These are phyloP conservation scores for Drosophila cardini DNA, from an alignment of 1,140 invertebrate species.

Conservation along the genomic window DNA sequence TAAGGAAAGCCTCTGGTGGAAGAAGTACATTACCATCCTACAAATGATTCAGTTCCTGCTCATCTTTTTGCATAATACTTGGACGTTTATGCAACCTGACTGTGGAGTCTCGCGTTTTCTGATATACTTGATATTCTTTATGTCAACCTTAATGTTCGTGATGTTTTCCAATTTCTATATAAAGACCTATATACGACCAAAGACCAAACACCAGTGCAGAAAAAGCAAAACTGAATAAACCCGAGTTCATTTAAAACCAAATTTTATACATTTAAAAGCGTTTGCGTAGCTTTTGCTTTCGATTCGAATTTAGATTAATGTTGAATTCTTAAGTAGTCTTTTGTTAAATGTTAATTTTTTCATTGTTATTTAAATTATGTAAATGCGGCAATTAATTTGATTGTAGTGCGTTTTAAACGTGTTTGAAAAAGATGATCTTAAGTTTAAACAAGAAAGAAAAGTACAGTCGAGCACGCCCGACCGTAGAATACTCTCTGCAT, in stretches of 20 bases:
- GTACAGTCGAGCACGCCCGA: too few relatives aligned
- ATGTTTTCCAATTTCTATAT: slow-evolving; percentile 39
- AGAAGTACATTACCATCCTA: slow-evolving; percentile 91
- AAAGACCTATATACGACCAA: slow-evolving; percentile 6
- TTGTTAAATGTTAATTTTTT: too few relatives aligned
- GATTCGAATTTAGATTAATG: too few relatives aligned
- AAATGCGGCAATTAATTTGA: too few relatives aligned
- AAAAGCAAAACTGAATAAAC: slow-evolving; percentile 1
- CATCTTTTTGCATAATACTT: slow-evolving; percentile 86
- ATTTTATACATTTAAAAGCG: too few relatives aligned
- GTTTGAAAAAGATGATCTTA: too few relatives aligned
- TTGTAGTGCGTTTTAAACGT: too few relatives aligned
- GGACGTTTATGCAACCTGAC: slow-evolving; percentile 17
- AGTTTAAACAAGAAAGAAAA: too few relatives aligned
- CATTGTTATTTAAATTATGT: too few relatives aligned
- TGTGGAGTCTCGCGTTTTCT: background rate
- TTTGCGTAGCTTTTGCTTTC: too few relatives aligned
- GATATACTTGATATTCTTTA: background rate
- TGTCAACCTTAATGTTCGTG: slow-evolving; percentile 1
- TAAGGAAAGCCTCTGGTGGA: slow-evolving; percentile 91
- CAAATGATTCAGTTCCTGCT: slow-evolving; percentile 91
- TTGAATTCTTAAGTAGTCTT: too few relatives aligned
- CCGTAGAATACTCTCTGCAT: too few relatives aligned
- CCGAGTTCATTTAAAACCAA: background rate
- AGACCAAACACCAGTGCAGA: background rate